Evolutionary conservation across 2,888 invertebrate genomes (phyloP).

Genomic region (Tiphia femorata): DNA sequence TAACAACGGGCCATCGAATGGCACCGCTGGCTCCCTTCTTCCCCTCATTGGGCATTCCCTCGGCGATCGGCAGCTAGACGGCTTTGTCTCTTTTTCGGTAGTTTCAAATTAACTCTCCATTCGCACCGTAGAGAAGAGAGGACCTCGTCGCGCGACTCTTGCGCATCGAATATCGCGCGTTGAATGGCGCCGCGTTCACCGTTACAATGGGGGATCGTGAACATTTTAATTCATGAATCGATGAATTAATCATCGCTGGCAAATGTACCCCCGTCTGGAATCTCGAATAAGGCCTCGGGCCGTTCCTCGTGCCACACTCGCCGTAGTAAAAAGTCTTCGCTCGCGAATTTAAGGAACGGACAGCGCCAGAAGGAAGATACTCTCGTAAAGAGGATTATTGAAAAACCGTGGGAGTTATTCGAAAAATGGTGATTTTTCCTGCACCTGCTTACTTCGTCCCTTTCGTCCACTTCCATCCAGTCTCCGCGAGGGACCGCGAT

Average conservation of each 20-base stretch:
- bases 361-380: too few species aligned
- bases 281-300: constrained; percentile 39
- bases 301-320: too few species aligned
- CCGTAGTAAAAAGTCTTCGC: too few species aligned
- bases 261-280: constrained; percentile 43
- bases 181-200: constrained; percentile 41
- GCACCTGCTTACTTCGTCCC: too few species aligned
- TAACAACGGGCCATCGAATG: constrained; percentile 5
- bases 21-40: too few species aligned
- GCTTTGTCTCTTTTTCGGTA: constrained; percentile 20
- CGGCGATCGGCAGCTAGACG: background rate
- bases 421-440: too few species aligned
- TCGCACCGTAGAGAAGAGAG: constrained; percentile 24
- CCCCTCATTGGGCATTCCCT: constrained; percentile 24
- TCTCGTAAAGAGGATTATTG: too few species aligned
- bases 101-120: constrained; percentile 38
- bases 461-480: too few species aligned
- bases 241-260: constrained; percentile 51
- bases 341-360: too few species aligned
- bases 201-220: constrained; percentile 50
- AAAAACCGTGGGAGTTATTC: too few species aligned
- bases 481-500: too few species aligned
- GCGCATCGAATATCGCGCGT: constrained; percentile 32
- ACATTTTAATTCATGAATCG: constrained; percentile 51
- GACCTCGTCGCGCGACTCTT: constrained; percentile 12